Percentiles rank a stretch among this genome's conserved stretches.
phyloP scores from a whole-genome alignment of 2,797 vertebrate species.

The Taenioides sp. region DNA sequence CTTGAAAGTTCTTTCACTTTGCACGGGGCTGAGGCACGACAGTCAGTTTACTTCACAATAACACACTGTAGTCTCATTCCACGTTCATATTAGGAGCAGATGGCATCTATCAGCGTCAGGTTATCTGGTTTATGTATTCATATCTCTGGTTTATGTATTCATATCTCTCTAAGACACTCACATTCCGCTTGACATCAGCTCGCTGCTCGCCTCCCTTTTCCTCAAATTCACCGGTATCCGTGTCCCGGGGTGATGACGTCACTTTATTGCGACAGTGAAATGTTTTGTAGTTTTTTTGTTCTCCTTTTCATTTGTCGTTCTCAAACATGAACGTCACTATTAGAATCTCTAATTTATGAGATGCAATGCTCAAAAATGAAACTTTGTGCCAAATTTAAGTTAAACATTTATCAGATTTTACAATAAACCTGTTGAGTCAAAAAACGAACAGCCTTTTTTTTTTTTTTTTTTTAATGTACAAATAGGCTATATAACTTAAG shows the following conservation, averaged over 20 bases:
- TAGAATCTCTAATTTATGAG: no score
- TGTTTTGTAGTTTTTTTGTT: slow-evolving; percentile 52
- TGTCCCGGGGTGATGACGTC: slow-evolving; percentile 37
- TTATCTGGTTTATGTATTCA: background rate
- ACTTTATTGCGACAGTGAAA: slow-evolving; percentile 20
- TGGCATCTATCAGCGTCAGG: no score
- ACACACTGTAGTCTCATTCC: background rate
- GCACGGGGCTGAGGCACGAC: background rate
- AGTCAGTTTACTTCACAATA: background rate
- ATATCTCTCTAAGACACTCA: background rate
- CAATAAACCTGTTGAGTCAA: no score
- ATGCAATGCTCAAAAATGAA: no score
- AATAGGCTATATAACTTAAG: no score
- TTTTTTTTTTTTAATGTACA: no score
- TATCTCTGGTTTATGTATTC: background rate
- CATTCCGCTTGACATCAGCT: background rate
- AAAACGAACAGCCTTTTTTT: no score
- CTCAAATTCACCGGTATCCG: slow-evolving; percentile 14
- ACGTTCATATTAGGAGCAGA: background rate
- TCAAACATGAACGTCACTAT: background rate
- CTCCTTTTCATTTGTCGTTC: background rate
- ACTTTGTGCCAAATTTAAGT: no score
- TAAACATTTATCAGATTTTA: no score
- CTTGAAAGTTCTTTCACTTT: background rate
- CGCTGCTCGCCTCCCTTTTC: background rate